Base-by-base conservation (phyloP, 2,888 invertebrate species). In the Zygothrica quintamaculata region DNA sequence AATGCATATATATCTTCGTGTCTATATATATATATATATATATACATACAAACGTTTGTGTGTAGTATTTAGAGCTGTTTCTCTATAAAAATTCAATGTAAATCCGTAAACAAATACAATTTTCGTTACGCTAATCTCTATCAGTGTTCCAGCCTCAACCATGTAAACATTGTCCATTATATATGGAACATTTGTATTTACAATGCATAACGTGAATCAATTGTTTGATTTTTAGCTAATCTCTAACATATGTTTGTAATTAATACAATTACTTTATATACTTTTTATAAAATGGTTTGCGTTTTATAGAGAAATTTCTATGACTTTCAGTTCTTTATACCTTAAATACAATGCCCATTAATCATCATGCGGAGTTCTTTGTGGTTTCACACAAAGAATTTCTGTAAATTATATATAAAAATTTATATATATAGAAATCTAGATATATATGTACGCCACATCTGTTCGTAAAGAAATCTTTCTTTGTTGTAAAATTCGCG, bases 151-250 rank as follows among this genome's bases (percentile, higher is more conserved):
- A 36, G 36, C 16, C 37, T 65, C 13, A 40, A 65, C 50, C 31
- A 51, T 43, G 64, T 70, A 68, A 69, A 56, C 53, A 61, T 39
- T 53, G n/a, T 25, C 16, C 11, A 22, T 22, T 22, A 22, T 22
- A 22, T 22, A 2, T 4, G 15, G 1, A 39, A 1, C 25, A 22
- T 22, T 22, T 3, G 18, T 3, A 22, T 22, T 22, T 22, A n/a
- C 18, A 22, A 22, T 22, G 18, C 18, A 22, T 2, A 22, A 5
- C 18, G 18, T 42, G 3, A 31, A 31, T 33, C n/a, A n/a, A 15
- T 37, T 25, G 13, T 61, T 26, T 12, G 34, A n/a, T n/a, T n/a
- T 37, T 12, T n/a, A 39, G 12, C n/a, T 37, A 46, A 13, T 33
- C 31, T 18, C n/a, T 18, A 9, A 16, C 36, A 36, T 36, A 8